These are phyloP conservation scores for Yponomeuta malinellus DNA, from an alignment of 2,888 invertebrate species.

Conservation along the genomic window DNA sequence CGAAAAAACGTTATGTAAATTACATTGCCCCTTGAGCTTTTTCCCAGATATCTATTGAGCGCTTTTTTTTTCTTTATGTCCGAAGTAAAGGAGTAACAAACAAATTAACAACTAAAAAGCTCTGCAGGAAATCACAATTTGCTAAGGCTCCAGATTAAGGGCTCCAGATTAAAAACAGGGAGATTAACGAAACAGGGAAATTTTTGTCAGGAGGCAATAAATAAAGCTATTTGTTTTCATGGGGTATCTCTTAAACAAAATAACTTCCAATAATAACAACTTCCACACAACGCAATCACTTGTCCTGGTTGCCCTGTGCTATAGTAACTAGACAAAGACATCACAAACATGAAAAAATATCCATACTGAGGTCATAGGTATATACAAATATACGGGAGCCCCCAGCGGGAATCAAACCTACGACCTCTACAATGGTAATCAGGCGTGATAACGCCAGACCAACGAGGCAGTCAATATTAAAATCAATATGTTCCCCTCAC, in stretches of 20 bases:
- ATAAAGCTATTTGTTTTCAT: neutral
- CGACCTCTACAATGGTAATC: too few species aligned
- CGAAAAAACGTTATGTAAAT: neutral
- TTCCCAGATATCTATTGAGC: neutral
- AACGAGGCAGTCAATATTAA: too few species aligned
- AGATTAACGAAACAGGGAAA: neutral
- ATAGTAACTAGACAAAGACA: too few species aligned
- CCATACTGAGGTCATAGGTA: too few species aligned
- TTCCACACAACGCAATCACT: too few species aligned
- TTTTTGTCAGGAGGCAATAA: neutral
- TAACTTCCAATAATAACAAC: neutral
- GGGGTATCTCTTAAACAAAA: neutral
- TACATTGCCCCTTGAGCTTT: neutral
- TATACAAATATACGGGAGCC: too few species aligned
- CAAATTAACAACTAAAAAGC: constrained; percentile 5
- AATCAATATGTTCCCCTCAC: too few species aligned
- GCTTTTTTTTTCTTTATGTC: neutral
- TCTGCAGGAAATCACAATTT: neutral
- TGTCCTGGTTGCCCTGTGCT: too few species aligned
- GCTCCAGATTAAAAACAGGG: neutral
- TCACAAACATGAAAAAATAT: too few species aligned
- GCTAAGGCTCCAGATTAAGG: neutral
- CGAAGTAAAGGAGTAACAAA: neutral
- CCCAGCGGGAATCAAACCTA: too few species aligned
- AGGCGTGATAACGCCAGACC: too few species aligned